Evolutionary conservation across 2,113 vertebrate species (phyloP).

Genomic region (Neoarius graeffei): DNA sequence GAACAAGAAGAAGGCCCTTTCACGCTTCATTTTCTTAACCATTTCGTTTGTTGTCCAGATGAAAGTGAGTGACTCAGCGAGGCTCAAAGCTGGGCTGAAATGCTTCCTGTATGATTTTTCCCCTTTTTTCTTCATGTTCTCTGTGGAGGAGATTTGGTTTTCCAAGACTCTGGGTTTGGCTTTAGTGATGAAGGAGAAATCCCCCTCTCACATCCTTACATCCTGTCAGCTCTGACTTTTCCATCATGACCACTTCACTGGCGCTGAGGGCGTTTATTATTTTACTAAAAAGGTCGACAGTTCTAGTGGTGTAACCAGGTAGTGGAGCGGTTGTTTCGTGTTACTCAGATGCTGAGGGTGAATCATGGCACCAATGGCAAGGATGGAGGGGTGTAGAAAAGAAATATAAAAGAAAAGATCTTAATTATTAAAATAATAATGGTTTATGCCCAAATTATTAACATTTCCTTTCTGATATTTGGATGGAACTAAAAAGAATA

Average conservation of each 20-base stretch:
- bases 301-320: not conserved
- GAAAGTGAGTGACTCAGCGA: constrained; percentile 44
- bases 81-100: constrained; percentile 40
- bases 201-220: constrained; percentile 25
- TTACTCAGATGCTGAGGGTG: not conserved
- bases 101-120: constrained; percentile 15
- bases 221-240: constrained; percentile 38
- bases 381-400: not conserved
- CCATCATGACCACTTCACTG: constrained; percentile 30
- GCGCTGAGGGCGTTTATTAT: constrained; percentile 21
- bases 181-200: constrained; percentile 31
- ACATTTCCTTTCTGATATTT: not conserved
- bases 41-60: constrained; percentile 38
- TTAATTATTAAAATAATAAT: not conserved
- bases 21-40: constrained; percentile 30
- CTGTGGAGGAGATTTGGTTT: constrained; percentile 44
- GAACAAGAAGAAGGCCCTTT: constrained; percentile 13
- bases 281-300: not conserved
- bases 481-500: not conserved
- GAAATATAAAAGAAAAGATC: too few relatives aligned
- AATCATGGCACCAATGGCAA: not conserved
- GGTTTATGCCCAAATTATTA: not conserved
- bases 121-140: constrained; percentile 29
- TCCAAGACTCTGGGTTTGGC: constrained; percentile 36
- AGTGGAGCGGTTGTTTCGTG: not conserved